These are phyloP conservation scores for Tubulanus polymorphus DNA, from an alignment of 2,888 invertebrate genomes.

Conservation along the genomic window DNA sequence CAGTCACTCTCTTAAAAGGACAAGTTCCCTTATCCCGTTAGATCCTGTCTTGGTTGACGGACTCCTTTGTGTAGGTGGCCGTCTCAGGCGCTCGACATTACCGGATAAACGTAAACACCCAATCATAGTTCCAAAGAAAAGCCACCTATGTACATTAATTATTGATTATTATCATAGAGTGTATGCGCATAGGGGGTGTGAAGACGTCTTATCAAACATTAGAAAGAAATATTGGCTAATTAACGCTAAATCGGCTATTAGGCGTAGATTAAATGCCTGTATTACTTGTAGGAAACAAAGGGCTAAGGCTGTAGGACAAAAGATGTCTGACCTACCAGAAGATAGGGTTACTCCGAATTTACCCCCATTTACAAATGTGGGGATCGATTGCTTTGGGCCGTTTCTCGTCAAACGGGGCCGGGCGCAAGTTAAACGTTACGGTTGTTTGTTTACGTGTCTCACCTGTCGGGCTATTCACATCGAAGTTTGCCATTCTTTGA, in stretches of 20 bases:
- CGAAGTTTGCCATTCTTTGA: conserved; percentile 2
- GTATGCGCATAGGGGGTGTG: not conserved
- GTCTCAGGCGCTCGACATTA: not conserved
- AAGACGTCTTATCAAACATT: not conserved
- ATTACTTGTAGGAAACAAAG: not conserved
- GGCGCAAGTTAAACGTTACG: conserved; percentile 4
- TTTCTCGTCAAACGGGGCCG: conserved; percentile 5
- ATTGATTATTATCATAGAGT: not conserved
- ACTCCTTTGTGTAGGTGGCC: not conserved
- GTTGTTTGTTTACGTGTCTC: conserved; percentile 9
- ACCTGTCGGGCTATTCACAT: conserved; percentile 3
- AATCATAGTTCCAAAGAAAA: not conserved
- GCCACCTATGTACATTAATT: not conserved
- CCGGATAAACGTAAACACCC: not conserved
- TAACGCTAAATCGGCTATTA: not conserved
- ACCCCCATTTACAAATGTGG: not conserved
- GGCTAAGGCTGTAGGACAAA: not conserved
- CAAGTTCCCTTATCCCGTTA: not conserved
- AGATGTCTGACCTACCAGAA: conserved; percentile 5
- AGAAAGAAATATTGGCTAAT: conserved; percentile 5
- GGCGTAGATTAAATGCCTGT: not conserved
- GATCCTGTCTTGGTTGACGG: not conserved
- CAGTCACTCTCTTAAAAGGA: too few species aligned
- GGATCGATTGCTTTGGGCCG: conserved; percentile 11
- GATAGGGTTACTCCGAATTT: not conserved